A percentile compares a stretch with the other conserved stretches of the same genome.
phyloP scores from a whole-genome alignment of 2,113 vertebrate species.

The Chaenocephalus aceratus region DNA sequence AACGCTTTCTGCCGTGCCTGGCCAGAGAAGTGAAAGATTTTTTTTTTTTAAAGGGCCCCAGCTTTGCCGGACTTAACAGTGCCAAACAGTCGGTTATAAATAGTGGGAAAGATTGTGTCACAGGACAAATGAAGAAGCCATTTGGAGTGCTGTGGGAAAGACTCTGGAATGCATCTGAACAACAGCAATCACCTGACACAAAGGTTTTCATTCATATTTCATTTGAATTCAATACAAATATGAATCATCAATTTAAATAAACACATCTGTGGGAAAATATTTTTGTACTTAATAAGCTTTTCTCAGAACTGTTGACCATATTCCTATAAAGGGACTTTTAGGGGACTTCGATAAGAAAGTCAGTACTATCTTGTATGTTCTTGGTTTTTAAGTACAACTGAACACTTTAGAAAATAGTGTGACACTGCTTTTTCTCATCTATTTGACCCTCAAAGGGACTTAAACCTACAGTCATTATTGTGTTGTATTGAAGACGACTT shows the following conservation, averaged over 20 bases:
- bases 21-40: neutral
- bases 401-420: no score
- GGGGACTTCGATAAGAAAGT: no score
- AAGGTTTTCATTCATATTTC: neutral
- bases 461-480: no score
- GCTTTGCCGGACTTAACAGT: constrained; percentile 15
- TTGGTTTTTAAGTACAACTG: no score
- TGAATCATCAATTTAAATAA: neutral
- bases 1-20: constrained; percentile 26
- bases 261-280: no score
- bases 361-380: no score
- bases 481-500: no score
- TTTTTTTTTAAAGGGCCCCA: neutral
- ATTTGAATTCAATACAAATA: no score
- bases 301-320: neutral
- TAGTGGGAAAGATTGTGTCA: constrained; percentile 66
- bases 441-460: no score
- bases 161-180: neutral
- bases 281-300: neutral
- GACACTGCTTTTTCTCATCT: neutral
- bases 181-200: neutral
- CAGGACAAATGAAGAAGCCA: constrained; percentile 42
- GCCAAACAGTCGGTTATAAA: constrained; percentile 47
- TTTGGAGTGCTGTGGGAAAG: neutral
- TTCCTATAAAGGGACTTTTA: neutral